Percentiles rank a stretch among this genome's conserved stretches.
phyloP scores from a whole-genome alignment of 2,888 invertebrate genomes.

The Rotaria sp. region DNA sequence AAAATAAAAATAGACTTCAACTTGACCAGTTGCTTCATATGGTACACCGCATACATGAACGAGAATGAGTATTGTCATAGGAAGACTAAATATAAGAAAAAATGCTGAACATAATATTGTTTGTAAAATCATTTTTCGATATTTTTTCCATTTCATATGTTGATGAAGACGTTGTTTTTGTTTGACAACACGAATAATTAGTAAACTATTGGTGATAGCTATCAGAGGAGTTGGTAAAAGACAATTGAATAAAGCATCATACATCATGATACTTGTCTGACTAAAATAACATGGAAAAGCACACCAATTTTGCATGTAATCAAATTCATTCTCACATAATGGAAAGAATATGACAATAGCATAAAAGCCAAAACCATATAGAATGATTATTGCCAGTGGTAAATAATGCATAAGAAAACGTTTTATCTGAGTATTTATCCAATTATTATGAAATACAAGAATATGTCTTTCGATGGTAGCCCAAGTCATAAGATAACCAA shows the following conservation, averaged over 20 bases:
- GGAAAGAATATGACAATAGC: background rate
- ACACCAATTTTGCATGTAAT: background rate
- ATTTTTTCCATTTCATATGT: background rate
- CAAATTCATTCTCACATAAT: background rate
- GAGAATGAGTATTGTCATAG: background rate
- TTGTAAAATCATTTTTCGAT: background rate
- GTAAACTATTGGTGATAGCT: background rate
- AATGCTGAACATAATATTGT: background rate
- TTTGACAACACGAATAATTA: background rate
- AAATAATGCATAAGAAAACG: background rate
- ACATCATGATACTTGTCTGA: background rate
- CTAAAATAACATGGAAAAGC: background rate
- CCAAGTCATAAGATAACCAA: background rate
- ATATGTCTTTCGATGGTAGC: background rate
- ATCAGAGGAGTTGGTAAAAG: background rate
- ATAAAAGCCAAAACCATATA: background rate
- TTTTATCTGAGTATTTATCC: background rate
- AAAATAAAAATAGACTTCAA: background rate
- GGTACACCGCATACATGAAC: background rate
- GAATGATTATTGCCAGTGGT: background rate
- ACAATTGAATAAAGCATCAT: background rate
- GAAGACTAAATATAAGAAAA: background rate
- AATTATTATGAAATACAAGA: background rate
- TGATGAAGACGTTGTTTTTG: background rate
- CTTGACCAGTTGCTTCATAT: background rate